A percentile compares a stretch with the other conserved stretches of the same genome.
Conservation (phyloP, 2,797 vertebrate species). For the Peromyscus attwateri region DNA sequence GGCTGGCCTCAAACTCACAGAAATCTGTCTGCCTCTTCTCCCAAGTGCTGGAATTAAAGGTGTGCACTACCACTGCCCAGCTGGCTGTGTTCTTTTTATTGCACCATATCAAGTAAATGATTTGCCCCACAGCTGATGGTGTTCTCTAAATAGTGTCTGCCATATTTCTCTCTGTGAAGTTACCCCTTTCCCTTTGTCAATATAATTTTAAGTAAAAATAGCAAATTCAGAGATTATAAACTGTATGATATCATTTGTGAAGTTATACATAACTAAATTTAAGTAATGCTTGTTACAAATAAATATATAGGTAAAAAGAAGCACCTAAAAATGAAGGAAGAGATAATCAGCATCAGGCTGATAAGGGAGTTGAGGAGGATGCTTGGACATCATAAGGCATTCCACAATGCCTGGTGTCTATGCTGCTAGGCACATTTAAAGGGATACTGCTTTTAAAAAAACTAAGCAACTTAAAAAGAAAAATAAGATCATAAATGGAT, state of each 20-base stretch:
- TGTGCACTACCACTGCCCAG: fast-evolving
- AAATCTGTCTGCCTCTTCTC: neutral
- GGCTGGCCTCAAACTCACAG: neutral
- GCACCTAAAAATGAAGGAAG: neutral
- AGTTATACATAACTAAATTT: slow-evolving; percentile 50
- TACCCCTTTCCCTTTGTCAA: slow-evolving; percentile 6
- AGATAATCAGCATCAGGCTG: neutral
- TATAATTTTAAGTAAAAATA: slow-evolving; percentile 68
- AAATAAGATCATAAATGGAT: neutral
- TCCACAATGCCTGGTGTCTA: neutral
- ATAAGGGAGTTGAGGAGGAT: neutral
- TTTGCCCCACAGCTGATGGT: slow-evolving; percentile 59
- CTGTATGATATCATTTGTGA: neutral
- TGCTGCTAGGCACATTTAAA: neutral
- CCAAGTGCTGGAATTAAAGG: neutral
- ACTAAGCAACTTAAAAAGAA: neutral
- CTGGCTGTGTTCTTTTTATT: slow-evolving; percentile 31
- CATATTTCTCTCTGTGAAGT: slow-evolving; percentile 15
- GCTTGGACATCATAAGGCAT: neutral
- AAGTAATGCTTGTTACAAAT: neutral
- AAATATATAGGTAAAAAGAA: slow-evolving; percentile 12
- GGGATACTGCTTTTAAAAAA: neutral
- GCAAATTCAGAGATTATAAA: slow-evolving; percentile 26
- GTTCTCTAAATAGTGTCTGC: slow-evolving; percentile 40
- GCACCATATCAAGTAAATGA: slow-evolving; percentile 8